Percentiles rank a stretch among this genome's conserved stretches.
Conservation (phyloP, 1,140 invertebrate genomes). For the Ericerus pela region DNA sequence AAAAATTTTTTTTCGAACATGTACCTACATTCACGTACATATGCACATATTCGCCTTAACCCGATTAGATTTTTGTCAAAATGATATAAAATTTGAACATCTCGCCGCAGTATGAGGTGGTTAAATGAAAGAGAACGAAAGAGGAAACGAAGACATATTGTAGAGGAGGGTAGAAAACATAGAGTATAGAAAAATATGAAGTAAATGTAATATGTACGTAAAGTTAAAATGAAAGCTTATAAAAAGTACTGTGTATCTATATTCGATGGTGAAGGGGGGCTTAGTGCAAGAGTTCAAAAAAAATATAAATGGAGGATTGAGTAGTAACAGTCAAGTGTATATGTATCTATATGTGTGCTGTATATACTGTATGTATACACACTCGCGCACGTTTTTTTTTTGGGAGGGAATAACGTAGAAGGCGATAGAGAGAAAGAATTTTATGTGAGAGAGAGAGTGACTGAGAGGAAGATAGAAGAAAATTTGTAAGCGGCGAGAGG, state of each 20-base stretch:
- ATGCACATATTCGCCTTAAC: too few species aligned
- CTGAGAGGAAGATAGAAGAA: not conserved
- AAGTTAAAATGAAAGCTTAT: too few species aligned
- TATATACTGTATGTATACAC: not conserved
- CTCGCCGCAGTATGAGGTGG: not conserved
- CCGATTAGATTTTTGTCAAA: not conserved
- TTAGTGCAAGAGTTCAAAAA: too few species aligned
- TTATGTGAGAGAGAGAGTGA: slow-evolving; percentile 3
- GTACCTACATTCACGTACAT: too few species aligned
- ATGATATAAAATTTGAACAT: not conserved
- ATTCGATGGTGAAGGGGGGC: too few species aligned
- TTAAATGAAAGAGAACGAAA: not conserved
- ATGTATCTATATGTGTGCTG: not conserved
- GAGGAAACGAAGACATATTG: too few species aligned
- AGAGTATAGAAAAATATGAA: not conserved
- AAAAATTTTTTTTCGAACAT: too few species aligned
- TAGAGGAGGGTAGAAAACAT: not conserved
- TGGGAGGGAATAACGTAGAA: too few species aligned
- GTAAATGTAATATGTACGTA: not conserved
- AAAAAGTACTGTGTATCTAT: too few species aligned
- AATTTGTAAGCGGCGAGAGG: not conserved
- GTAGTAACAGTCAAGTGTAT: too few species aligned
- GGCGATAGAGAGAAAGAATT: slow-evolving; percentile 1
- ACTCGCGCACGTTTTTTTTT: not conserved
- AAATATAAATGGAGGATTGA: too few species aligned